Evolutionary conservation across 2,888 invertebrate genomes (phyloP).

Genomic region (Latheticus oryzae): DNA sequence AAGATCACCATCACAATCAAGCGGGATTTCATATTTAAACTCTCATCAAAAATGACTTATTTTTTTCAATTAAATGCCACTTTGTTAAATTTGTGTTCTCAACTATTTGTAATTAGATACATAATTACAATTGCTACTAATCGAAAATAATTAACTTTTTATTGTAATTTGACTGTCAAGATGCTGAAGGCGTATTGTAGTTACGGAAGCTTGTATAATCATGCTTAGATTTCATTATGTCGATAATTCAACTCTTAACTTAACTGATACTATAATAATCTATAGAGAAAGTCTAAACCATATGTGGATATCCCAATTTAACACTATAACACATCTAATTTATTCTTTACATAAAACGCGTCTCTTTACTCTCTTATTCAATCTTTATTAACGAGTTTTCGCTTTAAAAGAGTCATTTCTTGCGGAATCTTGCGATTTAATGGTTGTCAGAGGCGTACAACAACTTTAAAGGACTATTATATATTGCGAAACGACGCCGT

Average conservation of each 20-base stretch:
- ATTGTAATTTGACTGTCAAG: slow-evolving; percentile 37
- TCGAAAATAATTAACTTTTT: slow-evolving; percentile 46
- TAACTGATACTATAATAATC: slow-evolving; percentile 21
- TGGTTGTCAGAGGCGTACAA: slow-evolving; percentile 28
- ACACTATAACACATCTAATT: slow-evolving; percentile 34
- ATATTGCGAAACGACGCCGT: slow-evolving; percentile 3
- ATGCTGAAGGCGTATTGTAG: slow-evolving; percentile 24
- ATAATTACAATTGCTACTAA: slow-evolving; percentile 47
- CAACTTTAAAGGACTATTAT: too few relatives aligned
- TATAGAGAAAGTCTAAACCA: slow-evolving; percentile 29
- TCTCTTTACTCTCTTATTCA: slow-evolving; percentile 15
- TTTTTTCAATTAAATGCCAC: slow-evolving; percentile 13
- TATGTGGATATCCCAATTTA: slow-evolving; percentile 35
- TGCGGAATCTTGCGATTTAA: slow-evolving; percentile 31
- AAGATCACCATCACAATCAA: slow-evolving; percentile 29
- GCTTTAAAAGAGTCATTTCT: slow-evolving; percentile 34
- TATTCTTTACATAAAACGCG: slow-evolving; percentile 32
- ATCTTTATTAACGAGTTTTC: slow-evolving; percentile 37
- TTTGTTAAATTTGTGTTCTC: background rate
- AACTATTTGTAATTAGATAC: slow-evolving; percentile 40
- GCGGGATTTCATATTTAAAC: too few relatives aligned
- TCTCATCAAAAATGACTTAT: background rate
- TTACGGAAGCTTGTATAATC: slow-evolving; percentile 29
- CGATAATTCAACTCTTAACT: slow-evolving; percentile 25
- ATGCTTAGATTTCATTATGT: slow-evolving; percentile 37